phyloP scores from a whole-genome alignment of 2,888 invertebrate genomes.

The Perizoma affinitatum region DNA sequence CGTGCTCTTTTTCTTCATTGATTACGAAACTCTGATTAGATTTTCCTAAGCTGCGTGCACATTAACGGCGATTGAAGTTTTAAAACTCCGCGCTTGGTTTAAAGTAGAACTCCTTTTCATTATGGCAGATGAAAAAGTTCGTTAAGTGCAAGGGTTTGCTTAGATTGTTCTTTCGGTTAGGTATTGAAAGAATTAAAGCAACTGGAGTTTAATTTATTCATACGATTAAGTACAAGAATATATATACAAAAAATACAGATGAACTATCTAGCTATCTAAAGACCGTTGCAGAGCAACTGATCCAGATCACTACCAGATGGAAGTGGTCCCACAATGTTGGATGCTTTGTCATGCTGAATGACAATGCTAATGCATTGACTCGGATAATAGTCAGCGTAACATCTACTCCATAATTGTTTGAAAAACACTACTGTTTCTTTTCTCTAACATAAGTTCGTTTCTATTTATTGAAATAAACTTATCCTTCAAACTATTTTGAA shows the following conservation, averaged over 20 bases:
- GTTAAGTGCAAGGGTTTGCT: slow-evolving; percentile 11
- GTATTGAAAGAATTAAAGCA: slow-evolving; percentile 5
- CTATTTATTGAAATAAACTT: no score
- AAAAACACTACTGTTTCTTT: no score
- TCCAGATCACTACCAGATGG: not conserved
- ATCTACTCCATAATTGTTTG: no score
- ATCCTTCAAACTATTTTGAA: not conserved
- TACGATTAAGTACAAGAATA: no score
- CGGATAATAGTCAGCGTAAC: no score
- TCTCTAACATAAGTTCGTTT: no score
- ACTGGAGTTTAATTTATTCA: not conserved
- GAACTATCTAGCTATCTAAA: no score
- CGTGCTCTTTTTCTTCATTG: slow-evolving; percentile 2
- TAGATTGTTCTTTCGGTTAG: slow-evolving; percentile 13
- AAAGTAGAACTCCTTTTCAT: slow-evolving; percentile 10
- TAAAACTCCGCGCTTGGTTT: slow-evolving; percentile 14
- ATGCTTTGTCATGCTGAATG: no score
- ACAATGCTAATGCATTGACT: no score
- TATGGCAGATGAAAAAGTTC: slow-evolving; percentile 14
- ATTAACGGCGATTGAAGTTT: slow-evolving; percentile 19
- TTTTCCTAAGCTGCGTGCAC: slow-evolving; percentile 23
- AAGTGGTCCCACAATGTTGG: no score
- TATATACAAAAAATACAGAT: no score
- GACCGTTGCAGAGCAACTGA: no score
- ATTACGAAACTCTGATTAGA: slow-evolving; percentile 25